Base-by-base conservation (phyloP, 2,797 vertebrate species). In the Crenuchus spilurus region DNA sequence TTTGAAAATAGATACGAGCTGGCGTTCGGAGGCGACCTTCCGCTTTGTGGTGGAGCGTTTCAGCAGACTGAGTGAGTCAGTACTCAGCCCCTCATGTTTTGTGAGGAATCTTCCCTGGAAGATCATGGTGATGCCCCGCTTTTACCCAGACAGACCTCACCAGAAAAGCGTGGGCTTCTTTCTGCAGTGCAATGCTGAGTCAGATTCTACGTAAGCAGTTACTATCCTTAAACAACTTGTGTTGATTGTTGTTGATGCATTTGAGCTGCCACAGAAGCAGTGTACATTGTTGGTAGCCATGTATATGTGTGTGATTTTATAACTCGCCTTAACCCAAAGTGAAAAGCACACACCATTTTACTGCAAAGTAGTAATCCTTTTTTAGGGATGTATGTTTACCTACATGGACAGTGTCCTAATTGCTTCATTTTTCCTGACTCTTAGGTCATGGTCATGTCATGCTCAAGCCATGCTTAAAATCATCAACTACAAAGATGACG, bases 111-210 rank as follows among this genome's bases (percentile, higher is more conserved):
- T 99, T 73, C 97, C 98, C 0, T 99, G 97, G 97, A 99, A 99
- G 94, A 99, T 99, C 80, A 99, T 99, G 97, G 98, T 99, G 84
- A 99, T 99, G 97, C 98, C 98, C 0, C 95, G 97, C 31, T 97
- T 99, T 87, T 98, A 99, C 86, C 96, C 97, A 0, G 98, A 99
- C 91, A 93, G 97, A 85, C 97, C 98, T 22, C 96, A 99, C 91
- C 98, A 99, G 89, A 99, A 99, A 90, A 99, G 97, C 0, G 96
- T 99, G 49, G 98, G 98, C 85, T 99, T 99, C 92, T 99, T 99
- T 88, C 94, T 99, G 79, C 98, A 99, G 77, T 99, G 98, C 88
- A 99, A 99, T 77, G 98, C 98, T 67, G 98, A 99, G 85, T 99
- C 98, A 4, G 98, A 99, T 84, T 99, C 98, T 82, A 99, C 97